These are phyloP conservation scores for Dicyrtoma fusca DNA, from an alignment of 2,888 invertebrate species.

Conservation along the genomic window DNA sequence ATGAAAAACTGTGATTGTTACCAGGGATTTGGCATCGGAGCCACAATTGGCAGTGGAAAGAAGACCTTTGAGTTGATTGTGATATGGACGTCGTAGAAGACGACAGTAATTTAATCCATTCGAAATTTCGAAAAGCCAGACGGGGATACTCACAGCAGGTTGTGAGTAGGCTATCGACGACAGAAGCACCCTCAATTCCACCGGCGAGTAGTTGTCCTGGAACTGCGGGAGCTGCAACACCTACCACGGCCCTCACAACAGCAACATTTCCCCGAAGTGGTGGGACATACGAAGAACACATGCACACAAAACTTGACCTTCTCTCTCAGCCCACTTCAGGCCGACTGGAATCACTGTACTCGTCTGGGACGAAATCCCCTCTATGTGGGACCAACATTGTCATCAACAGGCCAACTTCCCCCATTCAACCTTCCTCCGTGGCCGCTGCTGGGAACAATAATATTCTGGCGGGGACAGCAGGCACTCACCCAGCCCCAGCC, in stretches of 20 bases:
- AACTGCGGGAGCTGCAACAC: background rate
- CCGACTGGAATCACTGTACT: constrained; percentile 23
- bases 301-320: constrained; percentile 44
- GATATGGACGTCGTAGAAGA: constrained; percentile 54
- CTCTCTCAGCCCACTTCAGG: constrained; percentile 25
- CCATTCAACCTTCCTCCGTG: constrained; percentile 12
- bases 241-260: constrained; percentile 28
- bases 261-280: constrained; percentile 17
- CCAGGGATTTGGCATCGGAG: constrained; percentile 24
- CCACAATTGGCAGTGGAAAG: constrained; percentile 29
- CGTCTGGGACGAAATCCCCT: constrained; percentile 34
- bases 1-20: constrained; percentile 44
- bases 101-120: constrained; percentile 54
- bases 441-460: constrained; percentile 11
- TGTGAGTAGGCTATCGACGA: constrained; percentile 20
- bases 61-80: constrained; percentile 41
- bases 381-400: constrained; percentile 35
- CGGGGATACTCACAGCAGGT: constrained; percentile 39
- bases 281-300: constrained; percentile 38
- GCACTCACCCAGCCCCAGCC: background rate
- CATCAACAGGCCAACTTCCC: constrained; percentile 19
- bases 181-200: constrained; percentile 12
- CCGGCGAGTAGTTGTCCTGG: constrained; percentile 15
- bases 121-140: constrained; percentile 56
- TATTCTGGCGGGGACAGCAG: constrained; percentile 20